phyloP scores from a whole-genome alignment of 2,113 vertebrate genomes.

The Philantomba maxwellii region DNA sequence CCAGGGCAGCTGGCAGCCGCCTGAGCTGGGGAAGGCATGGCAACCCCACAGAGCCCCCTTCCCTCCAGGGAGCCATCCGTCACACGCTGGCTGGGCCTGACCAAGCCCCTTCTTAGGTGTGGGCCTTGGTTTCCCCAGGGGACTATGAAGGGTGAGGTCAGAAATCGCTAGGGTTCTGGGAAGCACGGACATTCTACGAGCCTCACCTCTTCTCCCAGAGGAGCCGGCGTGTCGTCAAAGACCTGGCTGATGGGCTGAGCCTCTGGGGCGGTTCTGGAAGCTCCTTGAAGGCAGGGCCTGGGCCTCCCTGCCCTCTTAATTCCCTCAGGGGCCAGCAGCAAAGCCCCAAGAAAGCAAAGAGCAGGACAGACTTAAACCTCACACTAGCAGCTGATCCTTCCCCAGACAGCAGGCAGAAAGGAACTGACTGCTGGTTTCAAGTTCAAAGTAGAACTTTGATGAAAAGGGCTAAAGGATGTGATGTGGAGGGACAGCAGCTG shows the following conservation, averaged over 20 bases:
- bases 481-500: not conserved
- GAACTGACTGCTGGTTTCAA: not conserved
- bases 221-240: accelerated
- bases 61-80: not conserved
- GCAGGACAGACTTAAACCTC: not conserved
- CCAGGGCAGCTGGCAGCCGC: not conserved
- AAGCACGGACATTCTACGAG: accelerated
- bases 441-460: constrained; percentile 36
- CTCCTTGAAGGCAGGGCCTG: not conserved
- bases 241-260: not conserved
- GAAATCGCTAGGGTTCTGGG: not conserved
- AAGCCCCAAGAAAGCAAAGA: not conserved
- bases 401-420: not conserved
- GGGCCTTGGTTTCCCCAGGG: not conserved
- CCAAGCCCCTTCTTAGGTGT: not conserved
- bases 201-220: not conserved
- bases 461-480: not conserved
- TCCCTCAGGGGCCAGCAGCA: not conserved
- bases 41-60: not conserved
- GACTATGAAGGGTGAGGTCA: not conserved
- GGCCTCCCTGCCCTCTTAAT: too few relatives aligned
- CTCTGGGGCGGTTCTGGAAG: not conserved
- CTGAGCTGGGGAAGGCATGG: not conserved
- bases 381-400: not conserved
- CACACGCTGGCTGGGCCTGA: not conserved